Conservation (phyloP, 2,113 vertebrate genomes). For the Ardeotis arabs region DNA sequence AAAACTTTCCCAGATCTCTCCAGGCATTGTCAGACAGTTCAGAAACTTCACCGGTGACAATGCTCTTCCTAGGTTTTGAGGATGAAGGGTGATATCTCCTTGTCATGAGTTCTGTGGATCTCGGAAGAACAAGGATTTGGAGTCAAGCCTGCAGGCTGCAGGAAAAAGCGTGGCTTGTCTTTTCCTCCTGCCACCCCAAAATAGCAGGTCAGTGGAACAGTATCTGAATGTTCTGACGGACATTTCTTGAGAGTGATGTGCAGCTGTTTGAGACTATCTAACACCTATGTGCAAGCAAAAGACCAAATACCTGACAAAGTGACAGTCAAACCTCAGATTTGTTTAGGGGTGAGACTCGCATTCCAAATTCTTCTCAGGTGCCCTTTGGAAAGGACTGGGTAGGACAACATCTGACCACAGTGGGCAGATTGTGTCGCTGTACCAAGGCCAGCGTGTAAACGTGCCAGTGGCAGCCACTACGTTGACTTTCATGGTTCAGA, state of each 20-base stretch:
- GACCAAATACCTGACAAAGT: no score
- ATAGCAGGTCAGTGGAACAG: background rate
- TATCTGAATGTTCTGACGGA: background rate
- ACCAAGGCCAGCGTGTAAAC: no score
- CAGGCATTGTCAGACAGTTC: background rate
- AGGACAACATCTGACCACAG: no score
- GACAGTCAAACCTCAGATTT: no score
- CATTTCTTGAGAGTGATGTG: no score
- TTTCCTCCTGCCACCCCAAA: background rate
- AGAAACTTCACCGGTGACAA: background rate
- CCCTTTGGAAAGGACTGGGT: no score
- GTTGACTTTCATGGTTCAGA: background rate
- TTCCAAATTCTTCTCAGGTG: no score
- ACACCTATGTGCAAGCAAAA: no score
- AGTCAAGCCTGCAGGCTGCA: background rate
- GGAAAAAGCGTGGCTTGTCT: rapidly evolving
- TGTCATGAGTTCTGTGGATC: background rate
- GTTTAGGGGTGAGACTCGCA: no score
- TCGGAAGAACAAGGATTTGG: background rate
- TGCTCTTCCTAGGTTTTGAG: background rate
- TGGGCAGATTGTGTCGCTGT: no score
- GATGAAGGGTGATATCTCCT: background rate
- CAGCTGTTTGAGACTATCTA: no score
- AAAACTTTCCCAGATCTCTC: background rate
- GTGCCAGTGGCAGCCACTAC: no score